Evolutionary conservation across 2,797 vertebrate species (phyloP), one percentile per base, ranked within the genome.

Genomic region (Girardinus metallicus): DNA sequence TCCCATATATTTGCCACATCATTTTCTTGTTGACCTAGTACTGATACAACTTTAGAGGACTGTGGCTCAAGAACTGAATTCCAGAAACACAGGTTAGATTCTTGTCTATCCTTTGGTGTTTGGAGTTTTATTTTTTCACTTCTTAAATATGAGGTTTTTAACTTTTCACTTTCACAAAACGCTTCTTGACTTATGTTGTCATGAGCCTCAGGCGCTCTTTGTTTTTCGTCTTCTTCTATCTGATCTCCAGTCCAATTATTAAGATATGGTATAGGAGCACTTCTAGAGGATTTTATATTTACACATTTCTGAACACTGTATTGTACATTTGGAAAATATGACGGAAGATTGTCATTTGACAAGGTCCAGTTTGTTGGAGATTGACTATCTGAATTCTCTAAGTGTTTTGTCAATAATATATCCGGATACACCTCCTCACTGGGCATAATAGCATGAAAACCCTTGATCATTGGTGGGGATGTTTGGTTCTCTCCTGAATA

Each of bases 51-150:
- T 47, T 36, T 21, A 73, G 31, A 41, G 29, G 47, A 29, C 43
- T 84, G 39, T 73, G 74, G 49, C 46, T 75, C 18, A 9, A 85
- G 53, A 2, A 76, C 87, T 8, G 77, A 87, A 86, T 92, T 90
- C 87, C 89, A 93, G 66, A 88, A 89, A 73, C 85, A 81, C 76
- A 92, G 23, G 44, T 85, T 91, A 72, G 81, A 83, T n/a, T 81
- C 29, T 47, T 2, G 57, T 12, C 10, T 62, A 41, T 80, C 10
- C 0, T 31, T 39, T 78, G 34, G 18, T 47, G 47, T 31, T 44
- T 5, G 0, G 7, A 3, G 0, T 79, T 76, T 26, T 57, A 13
- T 44, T 76, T 60, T 36, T 0, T 36, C 31, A 6, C 49, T n/a
- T 1, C 1, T n/a, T 3, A 66, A 13, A 7, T 55, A 1, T 80